Base-by-base conservation (phyloP, 2,797 vertebrate genomes). In the Helicolenus hilgendorfi region DNA sequence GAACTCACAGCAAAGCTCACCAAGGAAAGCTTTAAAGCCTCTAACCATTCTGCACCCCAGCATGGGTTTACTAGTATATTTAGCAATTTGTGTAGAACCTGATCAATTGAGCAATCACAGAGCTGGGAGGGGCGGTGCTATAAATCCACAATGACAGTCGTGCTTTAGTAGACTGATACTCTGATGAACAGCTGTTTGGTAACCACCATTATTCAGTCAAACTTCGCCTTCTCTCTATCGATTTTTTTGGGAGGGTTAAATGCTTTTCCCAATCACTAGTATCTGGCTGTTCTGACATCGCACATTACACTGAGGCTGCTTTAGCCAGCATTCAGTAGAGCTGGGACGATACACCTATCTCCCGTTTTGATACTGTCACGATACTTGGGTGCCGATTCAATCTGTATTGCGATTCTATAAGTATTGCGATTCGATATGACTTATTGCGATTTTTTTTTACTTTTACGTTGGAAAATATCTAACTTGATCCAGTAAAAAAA, bases 1-100 rank as follows among this genome's bases (percentile, higher is more conserved):
- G 89, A 94, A 88, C 73, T 55, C 58, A 55, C 68, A 88, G 70
- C 67, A 64, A 82, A 88, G 64, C 68, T 79, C 49, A 83, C 78
- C 7, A 11, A 79, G 72, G 83, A 74, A 70, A 59, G 53, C 80
- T 86, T 84, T 68, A 74, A 88, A 80, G 79, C 75, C 81, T 86
- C 67, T 11, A 83, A 85, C 81, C 82, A 41, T 59, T 87, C 73
- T 59, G 29, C 35, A 67, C 76, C 81, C 31, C 20, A 69, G 59
- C 27, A 59, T 56, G 72, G 22, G 38, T 83, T 87, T 78, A 68
- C 27, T n/a, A 24, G 41, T 75, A 82, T 56, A 73, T 76, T 69
- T 27, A 77, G 69, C 73, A 72, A 73, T 70, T 78, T 49, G 29
- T 81, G 78, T 27, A 22, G 58, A 80, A 78, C n/a, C 8, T 58